Evolutionary conservation across 2,797 vertebrate species (phyloP), one percentile per base, ranked within the genome.

Genomic region (Sebastes trivittatus): DNA sequence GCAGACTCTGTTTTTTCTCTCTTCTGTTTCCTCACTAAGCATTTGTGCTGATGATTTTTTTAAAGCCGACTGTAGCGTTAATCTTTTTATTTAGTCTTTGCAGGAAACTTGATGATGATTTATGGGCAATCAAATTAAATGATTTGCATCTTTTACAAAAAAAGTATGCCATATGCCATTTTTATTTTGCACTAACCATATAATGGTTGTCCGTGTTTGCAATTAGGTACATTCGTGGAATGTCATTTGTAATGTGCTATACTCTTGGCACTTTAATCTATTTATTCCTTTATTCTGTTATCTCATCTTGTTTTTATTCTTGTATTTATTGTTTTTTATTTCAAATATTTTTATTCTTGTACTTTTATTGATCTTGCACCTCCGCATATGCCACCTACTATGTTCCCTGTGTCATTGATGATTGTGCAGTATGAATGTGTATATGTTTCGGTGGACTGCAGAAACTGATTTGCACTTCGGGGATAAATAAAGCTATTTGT

Each of bases 21-120:
- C 64, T 52, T 54, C 71, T 80, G 66, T 80, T 79, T 80, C 69
- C 66, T 78, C 76, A 52, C 73, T 64, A 65, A 85, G 81, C 82
- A 25, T 83, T 87, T 84, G 67, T 70, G 81, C 81, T 85, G 70
- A 61, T 88, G 22, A 73, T 84, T 77, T 83, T 82, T 56, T 75
- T 22, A 29, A 69, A 74, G 61, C 42, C 68, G 67, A 72, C 55
- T 80, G 66, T 64, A 52, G 36, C 23, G 20, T 78, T n/a, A 65
- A 66, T 76, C n/a, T 13, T 34, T 58, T 27, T 23, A 66, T 63
- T 49, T 71, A 64, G 25, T 29, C 52, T 59, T 65, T 77, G 70
- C 23, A 72, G 42, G 59, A 75, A 81, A 77, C 10, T 8, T 77
- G 49, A 55, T 52, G 63, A 67, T 7, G 1, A 67, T 52, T 77